phyloP scores from a whole-genome alignment of 2,888 invertebrate species.

The Scelioninae gen. 2 region DNA sequence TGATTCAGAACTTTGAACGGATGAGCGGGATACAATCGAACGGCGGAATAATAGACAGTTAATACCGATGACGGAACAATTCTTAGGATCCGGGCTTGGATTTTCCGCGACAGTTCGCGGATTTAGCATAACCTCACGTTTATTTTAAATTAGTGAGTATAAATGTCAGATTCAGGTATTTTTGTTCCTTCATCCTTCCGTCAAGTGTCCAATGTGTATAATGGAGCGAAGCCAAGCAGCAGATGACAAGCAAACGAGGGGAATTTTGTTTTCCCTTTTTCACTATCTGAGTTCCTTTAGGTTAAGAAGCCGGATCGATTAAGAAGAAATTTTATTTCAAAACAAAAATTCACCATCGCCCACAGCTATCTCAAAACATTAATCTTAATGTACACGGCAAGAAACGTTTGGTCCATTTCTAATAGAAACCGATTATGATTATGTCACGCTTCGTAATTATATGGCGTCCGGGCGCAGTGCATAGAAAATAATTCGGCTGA shows the following conservation, averaged over 20 bases:
- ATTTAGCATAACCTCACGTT: not conserved
- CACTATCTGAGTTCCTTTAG: no score
- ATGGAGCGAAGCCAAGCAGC: not conserved
- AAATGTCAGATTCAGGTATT: slow-evolving; percentile 7
- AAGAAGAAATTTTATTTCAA: no score
- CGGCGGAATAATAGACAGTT: not conserved
- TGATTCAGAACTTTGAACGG: slow-evolving; percentile 11
- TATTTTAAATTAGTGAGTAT: slow-evolving; percentile 1
- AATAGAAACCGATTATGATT: slow-evolving; percentile 4
- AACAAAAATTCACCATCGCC: not conserved
- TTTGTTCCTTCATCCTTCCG: not conserved
- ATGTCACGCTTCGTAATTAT: not conserved
- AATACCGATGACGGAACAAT: slow-evolving; percentile 20
- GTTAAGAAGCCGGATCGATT: no score
- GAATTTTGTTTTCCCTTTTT: no score
- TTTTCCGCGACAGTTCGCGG: slow-evolving; percentile 13
- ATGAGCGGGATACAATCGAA: not conserved
- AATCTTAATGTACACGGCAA: not conserved
- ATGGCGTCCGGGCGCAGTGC: no score
- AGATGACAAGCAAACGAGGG: no score
- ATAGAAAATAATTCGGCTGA: not conserved
- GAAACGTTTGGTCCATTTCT: slow-evolving; percentile 9
- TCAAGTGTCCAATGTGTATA: not conserved
- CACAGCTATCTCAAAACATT: not conserved
- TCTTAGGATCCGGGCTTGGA: slow-evolving; percentile 17